Evolutionary conservation across 2,113 vertebrate genomes (phyloP).

Genomic region (Neolamprologus tretocephalus): DNA sequence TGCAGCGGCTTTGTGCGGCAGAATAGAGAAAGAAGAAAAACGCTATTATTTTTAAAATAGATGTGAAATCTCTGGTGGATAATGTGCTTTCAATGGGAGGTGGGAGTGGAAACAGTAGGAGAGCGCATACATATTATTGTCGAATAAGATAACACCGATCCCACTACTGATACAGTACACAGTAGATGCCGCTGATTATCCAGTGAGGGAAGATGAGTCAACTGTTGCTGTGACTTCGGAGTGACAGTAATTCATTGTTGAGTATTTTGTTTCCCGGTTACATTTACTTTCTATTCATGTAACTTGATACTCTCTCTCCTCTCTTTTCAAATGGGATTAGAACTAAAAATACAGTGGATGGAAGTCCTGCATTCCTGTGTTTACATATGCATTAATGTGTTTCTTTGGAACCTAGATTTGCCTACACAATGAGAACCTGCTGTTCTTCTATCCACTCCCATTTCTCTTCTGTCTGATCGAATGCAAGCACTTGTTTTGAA

Average conservation of each 20-base stretch:
- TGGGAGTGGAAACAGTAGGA: slow-evolving; percentile 63
- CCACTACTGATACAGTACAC: slow-evolving; percentile 51
- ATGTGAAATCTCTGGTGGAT: slow-evolving; percentile 67
- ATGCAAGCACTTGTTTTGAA: slow-evolving; percentile 38
- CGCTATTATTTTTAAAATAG: slow-evolving; percentile 65
- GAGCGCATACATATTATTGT: slow-evolving; percentile 46
- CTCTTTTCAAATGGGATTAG: slow-evolving; percentile 63
- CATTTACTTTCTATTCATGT: slow-evolving; percentile 37
- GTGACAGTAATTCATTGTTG: slow-evolving; percentile 37
- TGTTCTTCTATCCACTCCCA: slow-evolving; percentile 5
- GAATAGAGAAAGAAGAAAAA: slow-evolving; percentile 57
- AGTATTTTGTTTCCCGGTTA: slow-evolving; percentile 37
- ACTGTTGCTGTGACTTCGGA: slow-evolving; percentile 51
- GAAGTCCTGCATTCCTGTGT: slow-evolving; percentile 38
- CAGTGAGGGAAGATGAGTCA: slow-evolving; percentile 61
- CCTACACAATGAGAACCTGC: slow-evolving; percentile 28
- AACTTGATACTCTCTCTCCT: slow-evolving; percentile 29
- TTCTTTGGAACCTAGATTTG: slow-evolving; percentile 32
- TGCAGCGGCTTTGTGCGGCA: slow-evolving; percentile 43
- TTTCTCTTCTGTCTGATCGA: slow-evolving; percentile 24
- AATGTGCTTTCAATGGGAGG: slow-evolving; percentile 63
- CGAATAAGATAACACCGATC: slow-evolving; percentile 59
- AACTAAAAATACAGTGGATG: slow-evolving; percentile 59
- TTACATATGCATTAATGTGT: slow-evolving; percentile 34
- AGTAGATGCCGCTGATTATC: slow-evolving; percentile 57